Percentiles rank a stretch among this genome's conserved stretches.
Conservation (phyloP, 2,113 vertebrate species). For the Bombycilla garrulus region DNA sequence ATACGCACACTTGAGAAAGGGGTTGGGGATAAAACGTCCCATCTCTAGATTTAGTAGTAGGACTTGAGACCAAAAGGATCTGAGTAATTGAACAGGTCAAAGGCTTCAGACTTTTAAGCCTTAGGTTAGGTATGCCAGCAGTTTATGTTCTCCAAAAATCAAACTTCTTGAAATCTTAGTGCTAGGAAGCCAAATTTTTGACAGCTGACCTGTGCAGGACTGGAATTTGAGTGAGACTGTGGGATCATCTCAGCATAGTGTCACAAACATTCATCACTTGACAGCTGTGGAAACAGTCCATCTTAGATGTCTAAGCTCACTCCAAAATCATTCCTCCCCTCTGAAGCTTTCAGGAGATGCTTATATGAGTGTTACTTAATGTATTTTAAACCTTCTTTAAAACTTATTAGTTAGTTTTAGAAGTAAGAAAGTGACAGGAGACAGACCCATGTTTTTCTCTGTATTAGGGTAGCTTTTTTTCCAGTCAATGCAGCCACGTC, state of each 20-base stretch:
- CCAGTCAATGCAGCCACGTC: not conserved
- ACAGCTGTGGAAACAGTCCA: not conserved
- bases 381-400: not conserved
- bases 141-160: not conserved
- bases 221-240: not conserved
- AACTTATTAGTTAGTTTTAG: not conserved
- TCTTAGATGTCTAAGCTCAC: not conserved
- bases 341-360: not conserved
- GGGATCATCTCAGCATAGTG: not conserved
- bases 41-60: not conserved
- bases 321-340: not conserved
- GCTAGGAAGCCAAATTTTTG: not conserved
- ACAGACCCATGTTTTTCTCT: not conserved
- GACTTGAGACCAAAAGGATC: not conserved
- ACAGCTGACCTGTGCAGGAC: not conserved
- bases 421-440: not conserved
- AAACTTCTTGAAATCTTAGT: not conserved
- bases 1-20: not conserved
- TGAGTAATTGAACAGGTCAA: not conserved
- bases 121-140: not conserved
- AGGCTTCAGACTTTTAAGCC: not conserved
- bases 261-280: not conserved
- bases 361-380: not conserved
- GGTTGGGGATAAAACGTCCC: rapidly evolving
- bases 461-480: not conserved